Evolutionary conservation across 2,797 vertebrate species (phyloP), one percentile per base, ranked within the genome.

Genomic region (Parotocinclus haroldoi): DNA sequence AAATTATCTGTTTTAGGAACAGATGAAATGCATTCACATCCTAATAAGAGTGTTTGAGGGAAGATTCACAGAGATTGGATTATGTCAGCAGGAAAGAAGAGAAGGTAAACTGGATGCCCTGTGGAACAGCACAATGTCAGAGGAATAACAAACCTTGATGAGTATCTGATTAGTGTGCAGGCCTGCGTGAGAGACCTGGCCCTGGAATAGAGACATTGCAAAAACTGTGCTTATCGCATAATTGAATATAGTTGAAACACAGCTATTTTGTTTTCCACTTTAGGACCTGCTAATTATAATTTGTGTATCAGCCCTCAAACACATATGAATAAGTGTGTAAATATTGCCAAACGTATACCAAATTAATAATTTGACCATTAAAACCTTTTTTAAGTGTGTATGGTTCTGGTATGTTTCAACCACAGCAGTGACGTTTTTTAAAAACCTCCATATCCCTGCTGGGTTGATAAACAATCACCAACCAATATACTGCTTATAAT

Each of bases 121-220:
- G n/a, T 14, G 16, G n/a, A 44, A 56, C 36, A 44, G 69, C 3
- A 14, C 37, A 53, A 66, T 16, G 58, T 39, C 54, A 18, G 50
- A 42, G 11, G 17, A 19, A 13, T 37, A 58, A 81, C 79, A 81
- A 75, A 82, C 77, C 73, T 81, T 79, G 68, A 79, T 75, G 59
- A 79, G 76, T 68, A 84, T 84, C 71, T 85, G 81, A 78, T 84
- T 84, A 78, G 74, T 84, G 62, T 76, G 76, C 27, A 79, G 71
- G 63, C 73, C 77, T 67, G 77, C 76, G 18, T 71, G 78, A 76
- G 67, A 71, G 60, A 59, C 67, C 56, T 60, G 78, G 42, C 79
- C 75, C 81, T 73, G 68, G 51, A 72, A 66, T 58, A 68, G 40
- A 72, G 59, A 68, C 46, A 69, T 10, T 13, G 63, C 39, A 18